Evolutionary conservation across 37 sponge, comb jelly and placozoan genomes (phyloP).

Genomic region (Hexactinellida sp.): DNA sequence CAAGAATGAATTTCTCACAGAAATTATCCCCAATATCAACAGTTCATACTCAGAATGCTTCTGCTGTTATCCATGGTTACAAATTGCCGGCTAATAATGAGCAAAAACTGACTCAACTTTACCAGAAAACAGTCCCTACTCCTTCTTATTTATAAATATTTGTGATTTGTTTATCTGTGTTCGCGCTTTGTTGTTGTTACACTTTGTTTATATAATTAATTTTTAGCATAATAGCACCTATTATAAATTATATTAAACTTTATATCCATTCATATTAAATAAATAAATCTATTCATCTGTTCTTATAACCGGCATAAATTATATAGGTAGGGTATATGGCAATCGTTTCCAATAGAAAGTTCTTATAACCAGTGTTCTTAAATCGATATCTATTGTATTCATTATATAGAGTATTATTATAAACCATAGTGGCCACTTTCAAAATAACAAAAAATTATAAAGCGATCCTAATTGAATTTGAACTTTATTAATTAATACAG

Average conservation of each 20-base stretch:
- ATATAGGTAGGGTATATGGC: too few species aligned
- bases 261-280: not conserved
- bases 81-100: not conserved
- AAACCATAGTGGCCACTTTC: too few species aligned
- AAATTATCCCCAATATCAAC: not conserved
- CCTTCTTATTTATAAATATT: conserved; percentile 4
- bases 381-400: too few species aligned
- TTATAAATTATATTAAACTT: not conserved
- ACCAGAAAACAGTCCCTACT: not conserved
- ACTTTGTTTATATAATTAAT: not conserved
- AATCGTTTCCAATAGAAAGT: too few species aligned
- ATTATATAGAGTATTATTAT: too few species aligned
- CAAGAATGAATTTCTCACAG: conserved; percentile 8
- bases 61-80: not conserved
- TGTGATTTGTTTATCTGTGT: not conserved
- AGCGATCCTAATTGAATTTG: too few species aligned
- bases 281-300: not conserved
- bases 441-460: too few species aligned
- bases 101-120: not conserved
- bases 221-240: not conserved
- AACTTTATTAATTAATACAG: too few species aligned
- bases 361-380: too few species aligned
- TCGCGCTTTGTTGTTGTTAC: not conserved
- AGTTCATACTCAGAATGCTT: not conserved
- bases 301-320: not conserved